phyloP scores from a whole-genome alignment of 2,113 vertebrate species.

The Rhea americana region DNA sequence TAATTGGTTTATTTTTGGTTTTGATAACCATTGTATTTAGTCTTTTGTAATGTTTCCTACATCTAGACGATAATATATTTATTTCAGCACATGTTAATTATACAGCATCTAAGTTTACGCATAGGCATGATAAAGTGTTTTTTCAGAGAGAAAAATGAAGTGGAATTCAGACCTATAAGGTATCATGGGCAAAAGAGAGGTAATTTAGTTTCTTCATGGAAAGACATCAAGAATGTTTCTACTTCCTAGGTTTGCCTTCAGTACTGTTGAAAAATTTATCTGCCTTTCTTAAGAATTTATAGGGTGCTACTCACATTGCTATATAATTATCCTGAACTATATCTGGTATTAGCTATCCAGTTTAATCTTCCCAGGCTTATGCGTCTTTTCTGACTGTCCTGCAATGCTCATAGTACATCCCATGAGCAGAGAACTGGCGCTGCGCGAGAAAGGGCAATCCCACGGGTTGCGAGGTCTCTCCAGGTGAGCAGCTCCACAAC shows the following conservation, averaged over 20 bases:
- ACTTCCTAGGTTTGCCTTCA: neutral
- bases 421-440: neutral
- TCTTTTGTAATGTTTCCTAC: neutral
- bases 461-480: neutral
- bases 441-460: neutral
- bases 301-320: neutral
- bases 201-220: neutral
- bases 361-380: neutral
- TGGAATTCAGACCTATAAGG: neutral
- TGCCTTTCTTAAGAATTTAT: neutral
- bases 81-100: neutral
- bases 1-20: neutral
- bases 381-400: neutral
- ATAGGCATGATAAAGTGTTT: neutral
- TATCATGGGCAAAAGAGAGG: neutral
- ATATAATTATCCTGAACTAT: neutral
- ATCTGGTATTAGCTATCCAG: neutral
- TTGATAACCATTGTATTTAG: neutral
- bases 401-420: neutral
- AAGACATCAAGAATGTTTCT: neutral
- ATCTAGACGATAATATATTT: neutral
- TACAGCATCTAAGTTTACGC: neutral
- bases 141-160: neutral
- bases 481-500: neutral
- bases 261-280: neutral